phyloP scores from a whole-genome alignment of 2,113 vertebrate species.

The Gyps fulvus region DNA sequence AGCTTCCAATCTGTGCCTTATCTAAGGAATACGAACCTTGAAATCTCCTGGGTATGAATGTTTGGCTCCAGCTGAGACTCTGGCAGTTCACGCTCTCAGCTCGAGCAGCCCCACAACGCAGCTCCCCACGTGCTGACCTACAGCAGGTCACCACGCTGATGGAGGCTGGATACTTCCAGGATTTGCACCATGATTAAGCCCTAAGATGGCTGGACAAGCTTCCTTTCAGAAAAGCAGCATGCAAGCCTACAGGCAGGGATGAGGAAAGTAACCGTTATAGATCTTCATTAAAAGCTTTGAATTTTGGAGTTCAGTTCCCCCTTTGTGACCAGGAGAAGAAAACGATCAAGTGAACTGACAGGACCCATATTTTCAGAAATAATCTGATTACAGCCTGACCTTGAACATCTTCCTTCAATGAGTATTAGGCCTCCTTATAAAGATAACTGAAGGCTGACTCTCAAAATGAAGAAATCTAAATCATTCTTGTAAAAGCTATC shows the following conservation, averaged over 20 bases:
- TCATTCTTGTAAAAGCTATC: neutral
- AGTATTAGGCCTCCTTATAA: neutral
- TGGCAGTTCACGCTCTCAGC: neutral
- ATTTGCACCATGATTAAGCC: neutral
- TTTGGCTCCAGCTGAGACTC: neutral
- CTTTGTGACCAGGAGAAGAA: neutral
- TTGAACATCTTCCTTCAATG: neutral
- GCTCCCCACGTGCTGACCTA: neutral
- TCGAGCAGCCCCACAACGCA: neutral
- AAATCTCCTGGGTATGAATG: accelerated
- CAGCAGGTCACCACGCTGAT: neutral
- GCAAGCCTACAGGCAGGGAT: neutral
- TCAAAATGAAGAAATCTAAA: neutral
- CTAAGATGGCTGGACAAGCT: neutral
- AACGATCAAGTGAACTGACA: neutral
- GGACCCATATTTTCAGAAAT: neutral
- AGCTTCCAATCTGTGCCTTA: neutral
- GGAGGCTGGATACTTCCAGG: neutral
- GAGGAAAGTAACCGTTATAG: neutral
- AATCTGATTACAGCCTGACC: neutral
- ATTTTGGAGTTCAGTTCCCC: neutral
- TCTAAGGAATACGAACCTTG: neutral
- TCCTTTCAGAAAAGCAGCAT: neutral
- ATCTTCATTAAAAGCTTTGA: neutral
- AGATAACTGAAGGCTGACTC: neutral